phyloP scores from a whole-genome alignment of 2,797 vertebrate species.

The Momotus momota region DNA sequence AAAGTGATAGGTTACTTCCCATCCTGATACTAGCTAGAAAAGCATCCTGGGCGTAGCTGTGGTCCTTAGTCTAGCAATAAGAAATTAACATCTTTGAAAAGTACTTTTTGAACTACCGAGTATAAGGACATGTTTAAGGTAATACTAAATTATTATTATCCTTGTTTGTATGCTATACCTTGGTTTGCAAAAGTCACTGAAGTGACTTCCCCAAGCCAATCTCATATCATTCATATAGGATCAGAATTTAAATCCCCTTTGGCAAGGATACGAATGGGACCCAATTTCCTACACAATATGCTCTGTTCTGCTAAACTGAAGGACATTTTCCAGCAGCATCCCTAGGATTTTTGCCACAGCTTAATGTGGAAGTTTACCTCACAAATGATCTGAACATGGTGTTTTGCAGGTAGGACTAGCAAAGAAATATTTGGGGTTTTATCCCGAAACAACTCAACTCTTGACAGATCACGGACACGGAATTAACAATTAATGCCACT shows the following conservation, averaged over 20 bases:
- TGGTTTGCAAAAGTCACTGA: not conserved
- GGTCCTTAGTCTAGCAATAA: not conserved
- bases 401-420: not conserved
- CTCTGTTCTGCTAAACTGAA: not conserved
- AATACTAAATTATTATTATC: not conserved
- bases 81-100: not conserved
- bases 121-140: not conserved
- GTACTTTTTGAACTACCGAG: not conserved
- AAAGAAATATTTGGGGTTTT: not conserved
- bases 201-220: not conserved
- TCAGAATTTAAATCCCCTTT: not conserved
- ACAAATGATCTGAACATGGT: rapidly evolving
- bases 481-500: not conserved
- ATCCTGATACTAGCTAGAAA: not conserved
- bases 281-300: not conserved
- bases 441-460: not conserved
- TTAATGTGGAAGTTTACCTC: not conserved
- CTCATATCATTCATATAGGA: not conserved
- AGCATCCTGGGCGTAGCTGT: not conserved
- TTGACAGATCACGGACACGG: not conserved
- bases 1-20: not conserved
- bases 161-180: not conserved
- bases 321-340: not conserved
- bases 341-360: not conserved
- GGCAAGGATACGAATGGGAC: not conserved